Conservation (phyloP, 2,113 vertebrate genomes). For the Actenoides lindsayi region DNA sequence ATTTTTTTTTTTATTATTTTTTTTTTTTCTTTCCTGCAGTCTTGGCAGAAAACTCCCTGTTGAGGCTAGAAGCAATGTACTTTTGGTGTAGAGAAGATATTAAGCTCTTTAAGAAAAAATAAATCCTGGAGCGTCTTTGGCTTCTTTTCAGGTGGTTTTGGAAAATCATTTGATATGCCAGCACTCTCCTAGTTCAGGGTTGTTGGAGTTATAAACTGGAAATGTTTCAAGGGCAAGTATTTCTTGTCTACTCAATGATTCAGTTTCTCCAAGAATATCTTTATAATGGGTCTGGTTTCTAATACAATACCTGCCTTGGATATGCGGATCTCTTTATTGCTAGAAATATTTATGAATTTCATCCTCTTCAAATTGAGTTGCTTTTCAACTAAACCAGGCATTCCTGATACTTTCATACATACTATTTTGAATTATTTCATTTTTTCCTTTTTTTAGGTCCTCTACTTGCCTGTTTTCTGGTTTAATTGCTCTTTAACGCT, state of each 20-base stretch:
- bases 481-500: neutral
- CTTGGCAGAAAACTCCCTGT: conserved; percentile 39
- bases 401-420: neutral
- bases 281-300: neutral
- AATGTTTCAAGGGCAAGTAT: conserved; percentile 30
- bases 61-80: conserved; percentile 65
- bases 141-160: conserved; percentile 65
- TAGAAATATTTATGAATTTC: neutral
- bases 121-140: conserved; percentile 51
- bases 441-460: neutral
- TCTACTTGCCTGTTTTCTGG: neutral
- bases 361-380: neutral
- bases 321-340: neutral
- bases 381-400: neutral
- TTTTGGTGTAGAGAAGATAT: conserved; percentile 47
- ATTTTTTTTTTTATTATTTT: neutral
- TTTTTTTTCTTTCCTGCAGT: conserved; percentile 37
- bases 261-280: conserved; percentile 16
- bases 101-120: conserved; percentile 61
- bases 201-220: conserved; percentile 44
- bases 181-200: neutral
- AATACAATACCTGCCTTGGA: neutral
- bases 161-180: conserved; percentile 47
- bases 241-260: conserved; percentile 11
- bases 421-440: neutral